A percentile compares a stretch with the other conserved stretches of the same genome.
Evolutionary conservation across 2,113 vertebrate species (phyloP).

Genomic region (Corythornis vintsioides): DNA sequence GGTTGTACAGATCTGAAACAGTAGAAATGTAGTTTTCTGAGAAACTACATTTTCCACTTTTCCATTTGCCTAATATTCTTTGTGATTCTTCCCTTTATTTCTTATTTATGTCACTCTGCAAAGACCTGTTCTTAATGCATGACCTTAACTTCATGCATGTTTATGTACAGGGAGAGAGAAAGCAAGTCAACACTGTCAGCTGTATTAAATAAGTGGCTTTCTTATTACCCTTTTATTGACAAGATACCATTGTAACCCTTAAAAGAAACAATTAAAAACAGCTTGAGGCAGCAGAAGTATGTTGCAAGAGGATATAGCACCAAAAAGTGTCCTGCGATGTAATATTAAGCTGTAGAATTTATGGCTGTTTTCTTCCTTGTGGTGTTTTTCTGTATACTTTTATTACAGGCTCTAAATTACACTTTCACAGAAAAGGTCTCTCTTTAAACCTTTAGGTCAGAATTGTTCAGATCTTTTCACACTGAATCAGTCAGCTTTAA

Average conservation of each 20-base stretch:
- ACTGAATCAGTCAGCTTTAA: conserved; percentile 80
- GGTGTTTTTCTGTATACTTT: conserved; percentile 73
- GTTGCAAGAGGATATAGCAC: background rate
- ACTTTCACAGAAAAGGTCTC: conserved; percentile 72
- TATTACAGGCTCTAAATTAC: conserved; percentile 77
- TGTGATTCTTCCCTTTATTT: background rate
- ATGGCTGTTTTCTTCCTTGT: conserved; percentile 67
- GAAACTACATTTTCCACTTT: background rate
- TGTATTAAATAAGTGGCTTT: background rate
- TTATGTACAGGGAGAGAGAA: background rate
- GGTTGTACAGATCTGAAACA: background rate
- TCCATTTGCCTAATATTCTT: background rate
- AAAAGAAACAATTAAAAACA: conserved; percentile 17
- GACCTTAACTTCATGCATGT: background rate
- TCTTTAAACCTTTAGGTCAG: conserved; percentile 78
- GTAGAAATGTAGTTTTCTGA: background rate
- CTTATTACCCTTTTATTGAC: background rate
- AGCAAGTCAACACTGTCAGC: background rate
- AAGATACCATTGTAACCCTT: background rate
- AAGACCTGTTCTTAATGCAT: background rate
- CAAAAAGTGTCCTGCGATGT: conserved; percentile 40
- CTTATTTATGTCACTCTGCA: background rate
- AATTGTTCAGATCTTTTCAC: conserved; percentile 80
- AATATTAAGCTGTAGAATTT: conserved; percentile 66
- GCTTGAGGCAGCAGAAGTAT: background rate